Evolutionary conservation across 2,113 vertebrate genomes (phyloP).

Genomic region (human): GRCh38 chr2:218859501-218860000

Average conservation of each 20-base stretch:
- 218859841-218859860: slow-evolving; percentile 73
- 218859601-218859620: slow-evolving; percentile 16
- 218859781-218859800: slow-evolving; percentile 73
- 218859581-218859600: slow-evolving; percentile 44
- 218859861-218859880: slow-evolving; percentile 77
- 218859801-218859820: slow-evolving; percentile 77
- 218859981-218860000: neutral
- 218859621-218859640: slow-evolving; percentile 61
- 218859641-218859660: slow-evolving; percentile 64
- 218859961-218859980: neutral
- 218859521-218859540: neutral
- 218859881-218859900: slow-evolving; percentile 68
- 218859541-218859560: neutral
- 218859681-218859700: slow-evolving; percentile 64
- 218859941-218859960: slow-evolving; percentile 38
- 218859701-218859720: slow-evolving; percentile 70
- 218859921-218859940: slow-evolving; percentile 27
- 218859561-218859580: neutral
- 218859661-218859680: slow-evolving; percentile 64
- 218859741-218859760: slow-evolving; percentile 55
- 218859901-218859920: slow-evolving; percentile 33
- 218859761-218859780: slow-evolving; percentile 56
- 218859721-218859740: slow-evolving; percentile 67
- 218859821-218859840: slow-evolving; percentile 76
- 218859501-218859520: slow-evolving; percentile 28